Evolutionary conservation across 2,797 vertebrate species (phyloP), one percentile per base, ranked within the genome.

Genomic region (Acrossocheilus wenchowensis): DNA sequence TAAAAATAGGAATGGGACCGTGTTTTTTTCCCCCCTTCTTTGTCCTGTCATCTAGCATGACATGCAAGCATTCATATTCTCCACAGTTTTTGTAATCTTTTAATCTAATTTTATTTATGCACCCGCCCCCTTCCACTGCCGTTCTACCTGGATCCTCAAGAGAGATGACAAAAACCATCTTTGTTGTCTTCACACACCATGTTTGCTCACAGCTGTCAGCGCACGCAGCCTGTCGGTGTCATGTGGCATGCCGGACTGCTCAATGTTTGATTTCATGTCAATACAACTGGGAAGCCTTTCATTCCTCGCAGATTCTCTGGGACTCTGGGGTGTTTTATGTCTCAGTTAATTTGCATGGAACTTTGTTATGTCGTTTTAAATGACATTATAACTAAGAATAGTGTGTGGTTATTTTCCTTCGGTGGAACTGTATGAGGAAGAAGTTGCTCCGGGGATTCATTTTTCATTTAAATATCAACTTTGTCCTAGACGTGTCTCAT

Each of bases 41-140:
- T 74, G 41, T 81, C 34, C 78, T 81, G 85, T 81, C 85, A 74
- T 75, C 71, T 11, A 74, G 43, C 34, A 50, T 86, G 85, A 75
- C 85, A 81, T 57, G 14, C 26, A 21, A 34, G 79, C 74, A 21
- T 57, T 83, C 57, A 43, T 71, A 69, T 57, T 78, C 60, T 52
- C 41, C 2, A 5, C 60, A 21, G 36, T 45, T 71, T 82, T 78
- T 66, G 83, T 75, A 26, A 45, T 86, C 41, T 88, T 86, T 90
- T 87, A 83, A 82, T 88, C 88, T 82, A 77, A 77, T 87, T 85
- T 77, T 66, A 72, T 88, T 69, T 75, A 39, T 64, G 62, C 71
- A 43, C 21, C 48, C 69, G 5, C 64, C 23, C 34, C 62, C 39
- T 48, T 74, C 36, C 48, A 36, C 30, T 48, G 85, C 45, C 5